Percentiles rank a stretch among this genome's conserved stretches.
Conservation (phyloP, 2,888 invertebrate genomes). For the Xestia xanthographa region DNA sequence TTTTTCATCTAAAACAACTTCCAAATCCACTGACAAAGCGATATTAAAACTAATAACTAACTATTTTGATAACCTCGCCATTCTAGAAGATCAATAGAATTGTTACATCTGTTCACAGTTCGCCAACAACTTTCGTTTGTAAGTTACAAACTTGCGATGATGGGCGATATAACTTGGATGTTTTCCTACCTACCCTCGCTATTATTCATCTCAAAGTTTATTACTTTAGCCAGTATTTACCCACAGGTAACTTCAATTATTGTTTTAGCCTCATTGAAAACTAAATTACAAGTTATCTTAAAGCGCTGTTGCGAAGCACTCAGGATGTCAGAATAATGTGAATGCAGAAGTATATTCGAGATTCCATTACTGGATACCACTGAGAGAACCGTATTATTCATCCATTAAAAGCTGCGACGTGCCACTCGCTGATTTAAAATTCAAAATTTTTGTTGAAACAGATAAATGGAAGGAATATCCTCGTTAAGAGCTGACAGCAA, state of each 20-base stretch:
- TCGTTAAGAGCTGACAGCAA: slow-evolving; percentile 72
- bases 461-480: slow-evolving; percentile 81
- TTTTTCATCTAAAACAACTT: slow-evolving; percentile 15
- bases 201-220: slow-evolving; percentile 61
- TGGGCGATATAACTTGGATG: slow-evolving; percentile 60
- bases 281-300: slow-evolving; percentile 35
- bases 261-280: slow-evolving; percentile 44
- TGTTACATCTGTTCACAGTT: slow-evolving; percentile 58
- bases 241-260: slow-evolving; percentile 47
- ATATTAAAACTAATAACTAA: slow-evolving; percentile 40
- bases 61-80: slow-evolving; percentile 53
- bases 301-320: slow-evolving; percentile 69
- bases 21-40: slow-evolving; percentile 32
- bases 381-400: slow-evolving; percentile 79
- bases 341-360: slow-evolving; percentile 76
- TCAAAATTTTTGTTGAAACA: slow-evolving; percentile 78
- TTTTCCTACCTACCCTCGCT: slow-evolving; percentile 54
- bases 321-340: slow-evolving; percentile 74
- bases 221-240: slow-evolving; percentile 48
- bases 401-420: slow-evolving; percentile 78
- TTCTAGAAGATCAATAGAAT: slow-evolving; percentile 54
- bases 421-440: slow-evolving; percentile 76
- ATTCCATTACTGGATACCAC: slow-evolving; percentile 76
- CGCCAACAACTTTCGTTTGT: slow-evolving; percentile 56
- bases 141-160: slow-evolving; percentile 55